These are phyloP conservation scores for Antitype chi DNA, from an alignment of 2,888 invertebrate species.

Conservation along the genomic window DNA sequence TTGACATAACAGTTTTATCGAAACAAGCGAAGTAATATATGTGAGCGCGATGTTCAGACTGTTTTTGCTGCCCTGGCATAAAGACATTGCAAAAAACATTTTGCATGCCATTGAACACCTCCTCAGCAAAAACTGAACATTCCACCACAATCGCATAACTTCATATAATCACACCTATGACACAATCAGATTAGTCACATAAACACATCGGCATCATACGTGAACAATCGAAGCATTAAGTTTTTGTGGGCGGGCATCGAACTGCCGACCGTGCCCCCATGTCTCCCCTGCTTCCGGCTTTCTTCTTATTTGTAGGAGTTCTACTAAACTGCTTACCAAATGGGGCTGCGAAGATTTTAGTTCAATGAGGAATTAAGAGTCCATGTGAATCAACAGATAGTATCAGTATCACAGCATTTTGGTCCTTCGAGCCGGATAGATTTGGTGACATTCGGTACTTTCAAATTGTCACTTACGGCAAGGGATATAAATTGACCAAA, in stretches of 20 bases:
- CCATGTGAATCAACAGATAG: background rate
- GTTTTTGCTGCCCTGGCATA: conserved; percentile 17
- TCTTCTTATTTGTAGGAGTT: conserved; percentile 44
- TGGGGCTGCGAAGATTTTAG: background rate
- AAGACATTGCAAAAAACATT: conserved; percentile 24
- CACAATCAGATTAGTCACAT: conserved; percentile 66
- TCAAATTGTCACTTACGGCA: background rate
- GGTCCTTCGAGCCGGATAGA: conserved; percentile 14
- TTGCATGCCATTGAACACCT: conserved; percentile 32
- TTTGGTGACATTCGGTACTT: background rate
- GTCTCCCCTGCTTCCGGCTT: conserved; percentile 68
- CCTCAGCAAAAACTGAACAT: conserved; percentile 34
- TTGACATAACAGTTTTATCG: background rate
- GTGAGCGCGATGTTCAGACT: conserved; percentile 1
- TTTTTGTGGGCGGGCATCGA: conserved; percentile 78
- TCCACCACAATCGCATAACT: conserved; percentile 26
- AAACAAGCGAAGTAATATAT: conserved; percentile 12
- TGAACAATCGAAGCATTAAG: conserved; percentile 74
- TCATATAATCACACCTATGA: conserved; percentile 50
- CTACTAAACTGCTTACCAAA: conserved; percentile 10
- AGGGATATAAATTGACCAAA: background rate
- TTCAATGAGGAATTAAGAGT: background rate
- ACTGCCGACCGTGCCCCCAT: conserved; percentile 71
- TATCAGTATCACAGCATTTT: background rate
- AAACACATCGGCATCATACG: conserved; percentile 62